Conservation (phyloP, 1,140 invertebrate genomes). For the Lordiphosa collinella region DNA sequence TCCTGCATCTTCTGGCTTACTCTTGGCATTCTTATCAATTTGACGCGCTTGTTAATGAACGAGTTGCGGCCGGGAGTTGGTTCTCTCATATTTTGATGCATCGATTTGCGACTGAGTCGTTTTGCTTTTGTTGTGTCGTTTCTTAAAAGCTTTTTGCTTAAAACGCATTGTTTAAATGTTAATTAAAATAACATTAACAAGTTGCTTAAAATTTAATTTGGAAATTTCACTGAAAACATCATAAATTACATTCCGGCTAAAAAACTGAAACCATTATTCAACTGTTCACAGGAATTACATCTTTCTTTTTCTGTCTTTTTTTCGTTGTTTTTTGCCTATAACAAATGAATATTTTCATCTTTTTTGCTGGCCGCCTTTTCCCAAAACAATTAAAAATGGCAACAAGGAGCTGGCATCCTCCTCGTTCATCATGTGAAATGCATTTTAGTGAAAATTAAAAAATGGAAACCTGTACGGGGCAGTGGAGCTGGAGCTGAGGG, state of each 20-base stretch:
- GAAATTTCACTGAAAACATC: background rate
- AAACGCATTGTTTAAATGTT: slow-evolving; percentile 72
- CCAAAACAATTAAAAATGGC: slow-evolving; percentile 68
- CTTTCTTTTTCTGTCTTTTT: slow-evolving; percentile 3
- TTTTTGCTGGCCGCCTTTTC: slow-evolving; percentile 47
- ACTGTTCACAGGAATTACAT: slow-evolving; percentile 21
- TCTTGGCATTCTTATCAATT: slow-evolving; percentile 51
- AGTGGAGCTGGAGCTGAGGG: background rate
- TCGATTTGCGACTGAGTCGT: slow-evolving; percentile 47
- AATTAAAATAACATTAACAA: slow-evolving; percentile 58
- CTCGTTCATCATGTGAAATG: slow-evolving; percentile 69
- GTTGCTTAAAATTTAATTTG: slow-evolving; percentile 35
- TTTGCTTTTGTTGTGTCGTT: slow-evolving; percentile 40
- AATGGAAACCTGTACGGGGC: slow-evolving; percentile 19
- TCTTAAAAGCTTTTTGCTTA: slow-evolving; percentile 75
- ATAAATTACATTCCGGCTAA: no score
- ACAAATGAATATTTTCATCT: slow-evolving; percentile 60
- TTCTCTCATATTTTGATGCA: slow-evolving; percentile 69
- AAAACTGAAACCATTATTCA: slow-evolving; percentile 49
- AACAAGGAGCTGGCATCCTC: slow-evolving; percentile 6
- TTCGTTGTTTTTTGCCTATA: slow-evolving; percentile 8
- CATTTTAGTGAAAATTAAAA: slow-evolving; percentile 68
- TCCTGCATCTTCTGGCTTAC: background rate
- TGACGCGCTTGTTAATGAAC: slow-evolving; percentile 75
- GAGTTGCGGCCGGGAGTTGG: slow-evolving; percentile 33